phyloP scores from a whole-genome alignment of 2,888 invertebrate genomes.

The Melinopterus prodromus region DNA sequence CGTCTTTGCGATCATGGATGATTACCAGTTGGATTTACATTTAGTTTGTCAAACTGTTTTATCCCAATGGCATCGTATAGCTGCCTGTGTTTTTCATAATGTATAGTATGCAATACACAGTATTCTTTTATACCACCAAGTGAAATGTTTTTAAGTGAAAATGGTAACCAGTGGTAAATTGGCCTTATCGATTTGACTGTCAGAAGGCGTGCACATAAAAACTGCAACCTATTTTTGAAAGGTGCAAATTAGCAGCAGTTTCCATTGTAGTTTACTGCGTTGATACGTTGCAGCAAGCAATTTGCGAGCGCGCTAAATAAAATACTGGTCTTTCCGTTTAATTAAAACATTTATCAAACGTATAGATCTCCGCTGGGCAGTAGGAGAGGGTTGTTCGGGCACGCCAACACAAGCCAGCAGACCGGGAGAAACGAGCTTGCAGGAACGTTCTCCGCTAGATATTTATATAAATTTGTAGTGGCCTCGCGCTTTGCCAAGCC shows the following conservation, averaged over 20 bases:
- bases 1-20: too few relatives aligned
- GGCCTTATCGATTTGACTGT: background rate
- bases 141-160: background rate
- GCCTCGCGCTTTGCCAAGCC: background rate
- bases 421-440: background rate
- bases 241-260: background rate
- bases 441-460: background rate
- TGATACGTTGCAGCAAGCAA: background rate
- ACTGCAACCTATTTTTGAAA: background rate
- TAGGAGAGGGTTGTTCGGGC: background rate
- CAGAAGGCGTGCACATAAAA: background rate
- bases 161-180: background rate
- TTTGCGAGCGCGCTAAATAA: background rate
- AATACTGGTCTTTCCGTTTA: conserved; percentile 19
- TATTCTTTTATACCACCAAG: background rate
- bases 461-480: background rate
- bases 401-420: background rate
- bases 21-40: too few relatives aligned
- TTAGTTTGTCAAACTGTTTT: too few relatives aligned
- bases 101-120: too few relatives aligned
- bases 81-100: too few relatives aligned
- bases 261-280: background rate
- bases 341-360: conserved; percentile 26
- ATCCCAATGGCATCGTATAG: too few relatives aligned
- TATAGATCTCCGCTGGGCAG: background rate